Evolutionary conservation across 1,140 invertebrate species (phyloP).

Genomic region (Zaprionus ghesquierei): DNA sequence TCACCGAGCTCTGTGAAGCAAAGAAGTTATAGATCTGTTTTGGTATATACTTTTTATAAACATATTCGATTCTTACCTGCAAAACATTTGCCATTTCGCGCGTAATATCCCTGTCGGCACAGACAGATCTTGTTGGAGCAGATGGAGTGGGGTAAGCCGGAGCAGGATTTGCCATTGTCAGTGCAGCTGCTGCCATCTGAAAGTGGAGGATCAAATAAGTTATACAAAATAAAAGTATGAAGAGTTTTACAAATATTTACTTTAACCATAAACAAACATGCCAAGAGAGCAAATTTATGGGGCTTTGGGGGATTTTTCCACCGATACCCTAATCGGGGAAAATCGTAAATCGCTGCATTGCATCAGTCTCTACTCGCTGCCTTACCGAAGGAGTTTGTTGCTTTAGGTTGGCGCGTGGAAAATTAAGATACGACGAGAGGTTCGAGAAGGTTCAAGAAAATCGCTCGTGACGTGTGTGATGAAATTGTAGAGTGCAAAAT

Average conservation of each 20-base stretch:
- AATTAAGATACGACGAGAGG: neutral
- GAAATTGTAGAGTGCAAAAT: too few species aligned
- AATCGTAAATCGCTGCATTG: neutral
- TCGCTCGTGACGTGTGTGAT: too few species aligned
- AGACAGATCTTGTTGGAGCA: conserved; percentile 70
- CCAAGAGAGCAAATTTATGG: too few species aligned
- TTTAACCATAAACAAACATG: too few species aligned
- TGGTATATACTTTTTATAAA: too few species aligned
- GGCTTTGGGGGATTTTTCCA: too few species aligned
- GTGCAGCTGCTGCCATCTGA: conserved; percentile 74
- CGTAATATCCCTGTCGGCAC: conserved; percentile 72
- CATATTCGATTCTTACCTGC: conserved; percentile 54
- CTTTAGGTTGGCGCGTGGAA: neutral
- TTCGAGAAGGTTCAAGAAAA: neutral
- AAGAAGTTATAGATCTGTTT: neutral
- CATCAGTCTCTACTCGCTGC: neutral
- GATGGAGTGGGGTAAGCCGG: conserved; percentile 69
- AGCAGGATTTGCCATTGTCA: conserved; percentile 69
- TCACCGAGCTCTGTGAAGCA: conserved; percentile 69
- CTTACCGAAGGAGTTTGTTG: neutral
- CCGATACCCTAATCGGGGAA: too few species aligned
- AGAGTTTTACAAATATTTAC: neutral
- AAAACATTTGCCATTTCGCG: conserved; percentile 74
- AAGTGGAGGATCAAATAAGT: neutral
- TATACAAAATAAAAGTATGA: neutral